Conservation (phyloP, 2,888 invertebrate species). For the Microdon myrmicae region DNA sequence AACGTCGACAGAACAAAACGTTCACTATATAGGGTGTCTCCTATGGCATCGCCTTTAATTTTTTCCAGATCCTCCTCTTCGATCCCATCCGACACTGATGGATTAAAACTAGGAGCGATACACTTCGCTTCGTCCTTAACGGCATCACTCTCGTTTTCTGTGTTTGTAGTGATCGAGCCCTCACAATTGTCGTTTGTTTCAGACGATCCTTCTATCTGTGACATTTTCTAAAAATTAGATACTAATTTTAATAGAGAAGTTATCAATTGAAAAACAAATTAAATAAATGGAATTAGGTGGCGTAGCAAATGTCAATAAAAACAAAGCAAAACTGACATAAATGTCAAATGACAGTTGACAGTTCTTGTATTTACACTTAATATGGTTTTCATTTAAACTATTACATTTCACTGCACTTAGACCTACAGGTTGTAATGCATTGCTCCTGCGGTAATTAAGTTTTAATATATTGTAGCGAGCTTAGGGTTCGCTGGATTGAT, state of each 20-base stretch:
- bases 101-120: conserved; percentile 52
- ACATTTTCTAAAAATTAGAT: conserved; percentile 12
- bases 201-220: conserved; percentile 21
- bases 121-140: conserved; percentile 9
- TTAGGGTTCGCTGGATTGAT: no score
- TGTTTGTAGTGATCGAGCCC: conserved; percentile 9
- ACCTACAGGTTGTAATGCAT: no score
- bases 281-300: background rate
- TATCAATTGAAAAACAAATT: no score
- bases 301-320: background rate
- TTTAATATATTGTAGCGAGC: no score
- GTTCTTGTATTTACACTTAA: no score
- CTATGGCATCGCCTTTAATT: conserved; percentile 81
- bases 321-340: conserved; percentile 2
- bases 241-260: background rate
- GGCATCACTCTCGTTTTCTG: conserved; percentile 10
- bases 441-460: no score
- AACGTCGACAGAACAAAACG: conserved; percentile 77
- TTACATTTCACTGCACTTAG: no score
- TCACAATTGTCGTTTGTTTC: no score
- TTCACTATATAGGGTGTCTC: conserved; percentile 82
- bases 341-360: conserved; percentile 30
- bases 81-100: conserved; percentile 54
- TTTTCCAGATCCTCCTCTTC: conserved; percentile 58
- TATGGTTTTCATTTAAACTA: no score